Conservation (phyloP, 2,113 vertebrate genomes). For the Nerophis lumbriciformis region DNA sequence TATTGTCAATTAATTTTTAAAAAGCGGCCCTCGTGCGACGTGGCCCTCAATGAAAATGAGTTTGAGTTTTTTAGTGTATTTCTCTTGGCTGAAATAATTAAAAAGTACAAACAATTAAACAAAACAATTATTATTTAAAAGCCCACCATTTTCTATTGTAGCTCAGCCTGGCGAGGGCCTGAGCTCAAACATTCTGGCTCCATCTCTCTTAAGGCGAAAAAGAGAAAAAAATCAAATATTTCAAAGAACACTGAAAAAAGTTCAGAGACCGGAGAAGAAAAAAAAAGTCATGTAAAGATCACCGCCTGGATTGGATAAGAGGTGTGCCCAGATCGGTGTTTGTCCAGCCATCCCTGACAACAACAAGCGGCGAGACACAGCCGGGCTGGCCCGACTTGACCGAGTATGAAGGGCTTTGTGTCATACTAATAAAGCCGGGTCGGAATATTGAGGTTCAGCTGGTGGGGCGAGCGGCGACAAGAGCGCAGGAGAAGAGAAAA, state of each 20-base stretch:
- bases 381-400: constrained; percentile 6
- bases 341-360: constrained; percentile 3
- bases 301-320: constrained; percentile 23
- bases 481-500: constrained; percentile 6
- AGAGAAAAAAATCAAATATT: not conserved
- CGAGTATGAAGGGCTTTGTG: constrained; percentile 58
- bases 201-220: constrained; percentile 10
- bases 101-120: not conserved
- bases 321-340: constrained; percentile 19
- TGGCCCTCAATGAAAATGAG: no score
- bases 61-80: no score
- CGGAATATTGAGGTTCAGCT: constrained; percentile 46
- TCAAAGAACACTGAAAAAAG: constrained; percentile 21
- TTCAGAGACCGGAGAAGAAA: constrained; percentile 7
- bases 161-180: not conserved
- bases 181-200: not conserved
- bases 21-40: no score
- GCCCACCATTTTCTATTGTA: not conserved
- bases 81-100: no score
- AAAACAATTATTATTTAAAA: not conserved
- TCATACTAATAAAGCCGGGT: constrained; percentile 60
- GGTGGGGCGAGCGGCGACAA: constrained; percentile 34
- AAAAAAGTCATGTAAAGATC: constrained; percentile 19
- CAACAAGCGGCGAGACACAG: constrained; percentile 16
- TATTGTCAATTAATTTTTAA: no score